phyloP scores from a whole-genome alignment of 2,113 vertebrate genomes.

The Podiceps cristatus region DNA sequence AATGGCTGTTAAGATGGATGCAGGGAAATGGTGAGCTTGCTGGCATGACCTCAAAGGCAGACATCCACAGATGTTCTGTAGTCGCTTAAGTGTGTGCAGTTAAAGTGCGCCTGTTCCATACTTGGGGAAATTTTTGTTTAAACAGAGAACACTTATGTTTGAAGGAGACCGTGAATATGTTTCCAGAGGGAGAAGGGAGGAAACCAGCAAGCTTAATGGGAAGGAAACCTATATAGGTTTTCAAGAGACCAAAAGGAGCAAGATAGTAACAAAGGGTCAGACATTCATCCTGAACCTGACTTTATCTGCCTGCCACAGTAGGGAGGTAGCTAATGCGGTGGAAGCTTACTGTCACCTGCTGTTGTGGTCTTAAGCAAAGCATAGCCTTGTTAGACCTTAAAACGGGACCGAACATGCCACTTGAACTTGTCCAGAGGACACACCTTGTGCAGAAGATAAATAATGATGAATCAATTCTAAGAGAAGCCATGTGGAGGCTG shows the following conservation, averaged over 20 bases:
- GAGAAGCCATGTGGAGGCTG: not conserved
- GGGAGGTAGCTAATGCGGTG: not conserved
- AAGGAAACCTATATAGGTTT: not conserved
- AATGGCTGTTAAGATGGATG: not conserved
- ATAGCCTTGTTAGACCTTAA: not conserved
- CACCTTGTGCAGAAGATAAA: not conserved
- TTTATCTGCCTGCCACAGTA: not conserved
- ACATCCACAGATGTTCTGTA: not conserved
- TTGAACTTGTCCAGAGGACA: not conserved
- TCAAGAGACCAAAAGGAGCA: not conserved
- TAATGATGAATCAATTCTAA: not conserved
- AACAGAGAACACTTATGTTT: not conserved
- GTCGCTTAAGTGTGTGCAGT: not conserved
- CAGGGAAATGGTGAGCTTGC: not conserved
- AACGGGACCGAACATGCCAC: not conserved
- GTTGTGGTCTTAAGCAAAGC: rapidly evolving
- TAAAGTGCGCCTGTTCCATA: not conserved
- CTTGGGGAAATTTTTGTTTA: not conserved
- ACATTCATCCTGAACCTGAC: not conserved
- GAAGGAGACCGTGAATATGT: not conserved
- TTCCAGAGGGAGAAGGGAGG: not conserved
- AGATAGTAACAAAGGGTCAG: not conserved
- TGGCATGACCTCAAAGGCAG: not conserved
- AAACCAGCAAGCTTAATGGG: not conserved
- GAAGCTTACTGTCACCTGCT: not conserved